phyloP scores from a whole-genome alignment of 2,113 vertebrate species.

The Merops nubicus region DNA sequence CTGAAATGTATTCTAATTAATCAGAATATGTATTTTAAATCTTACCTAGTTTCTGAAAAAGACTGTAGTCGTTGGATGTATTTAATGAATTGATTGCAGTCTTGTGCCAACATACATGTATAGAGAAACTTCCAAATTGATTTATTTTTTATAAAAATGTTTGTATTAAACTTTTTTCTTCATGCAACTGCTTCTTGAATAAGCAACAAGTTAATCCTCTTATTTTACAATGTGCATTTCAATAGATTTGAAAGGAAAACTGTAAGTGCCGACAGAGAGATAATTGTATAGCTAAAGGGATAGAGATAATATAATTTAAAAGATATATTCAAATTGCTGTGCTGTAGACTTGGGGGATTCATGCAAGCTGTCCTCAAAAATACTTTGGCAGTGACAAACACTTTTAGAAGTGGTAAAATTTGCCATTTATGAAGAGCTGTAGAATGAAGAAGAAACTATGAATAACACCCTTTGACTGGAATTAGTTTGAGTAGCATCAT shows the following conservation, averaged over 20 bases:
- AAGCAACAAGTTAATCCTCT: not conserved
- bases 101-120: not conserved
- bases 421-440: not conserved
- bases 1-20: not conserved
- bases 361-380: not conserved
- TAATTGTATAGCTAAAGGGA: not conserved
- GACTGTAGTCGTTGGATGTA: not conserved
- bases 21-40: not conserved
- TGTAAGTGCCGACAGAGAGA: not conserved
- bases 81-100: not conserved
- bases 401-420: not conserved
- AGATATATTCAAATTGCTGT: not conserved
- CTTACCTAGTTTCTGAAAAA: not conserved
- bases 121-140: not conserved
- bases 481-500: not conserved
- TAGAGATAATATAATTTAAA: not conserved
- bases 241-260: not conserved
- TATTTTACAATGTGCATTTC: not conserved
- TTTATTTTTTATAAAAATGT: not conserved
- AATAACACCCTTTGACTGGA: no score
- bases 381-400: not conserved
- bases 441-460: not conserved
- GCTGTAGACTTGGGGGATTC: not conserved
- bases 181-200: not conserved
- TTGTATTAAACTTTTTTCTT: not conserved